Percentiles rank a stretch among this genome's conserved stretches.
Evolutionary conservation across 2,888 invertebrate species (phyloP).

Genomic region (Dermolepida albohirtum): DNA sequence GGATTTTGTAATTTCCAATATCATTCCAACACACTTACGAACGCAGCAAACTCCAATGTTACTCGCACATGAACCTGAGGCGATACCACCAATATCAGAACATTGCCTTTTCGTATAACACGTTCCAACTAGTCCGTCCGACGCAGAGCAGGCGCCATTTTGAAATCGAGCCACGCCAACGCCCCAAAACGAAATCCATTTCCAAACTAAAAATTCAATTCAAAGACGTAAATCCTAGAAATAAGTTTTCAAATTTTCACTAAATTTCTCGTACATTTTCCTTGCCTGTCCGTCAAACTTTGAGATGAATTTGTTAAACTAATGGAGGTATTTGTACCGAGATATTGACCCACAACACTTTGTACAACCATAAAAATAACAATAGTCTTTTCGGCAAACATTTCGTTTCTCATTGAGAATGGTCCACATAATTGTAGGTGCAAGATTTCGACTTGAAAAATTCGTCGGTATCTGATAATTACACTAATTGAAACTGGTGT

Average conservation of each 20-base stretch:
- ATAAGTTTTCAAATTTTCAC: not conserved
- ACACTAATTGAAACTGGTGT: too few species aligned
- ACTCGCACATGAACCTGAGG: slow-evolving; percentile 79
- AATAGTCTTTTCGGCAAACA: too few species aligned
- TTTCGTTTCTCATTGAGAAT: too few species aligned
- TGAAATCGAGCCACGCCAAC: slow-evolving; percentile 73
- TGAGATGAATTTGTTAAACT: too few species aligned
- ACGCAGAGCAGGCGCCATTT: slow-evolving; percentile 76
- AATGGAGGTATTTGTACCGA: too few species aligned
- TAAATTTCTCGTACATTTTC: slow-evolving; percentile 32
- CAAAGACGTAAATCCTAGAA: not conserved
- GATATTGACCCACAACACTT: too few species aligned
- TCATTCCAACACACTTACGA: slow-evolving; percentile 70
- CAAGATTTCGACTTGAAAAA: too few species aligned
- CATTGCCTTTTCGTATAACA: slow-evolving; percentile 85
- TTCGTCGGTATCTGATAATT: too few species aligned
- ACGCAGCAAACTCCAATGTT: slow-evolving; percentile 85
- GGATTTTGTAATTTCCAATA: too few species aligned
- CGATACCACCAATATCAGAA: slow-evolving; percentile 75
- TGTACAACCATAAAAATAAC: too few species aligned
- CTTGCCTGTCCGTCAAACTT: not conserved
- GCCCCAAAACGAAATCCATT: slow-evolving; percentile 27
- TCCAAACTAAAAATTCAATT: slow-evolving; percentile 14
- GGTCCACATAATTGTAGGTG: too few species aligned
- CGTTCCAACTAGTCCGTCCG: slow-evolving; percentile 77